Percentiles rank a stretch among this genome's conserved stretches.
phyloP scores from a whole-genome alignment of 1,140 invertebrate species.

The Aphelenchoides besseyi region DNA sequence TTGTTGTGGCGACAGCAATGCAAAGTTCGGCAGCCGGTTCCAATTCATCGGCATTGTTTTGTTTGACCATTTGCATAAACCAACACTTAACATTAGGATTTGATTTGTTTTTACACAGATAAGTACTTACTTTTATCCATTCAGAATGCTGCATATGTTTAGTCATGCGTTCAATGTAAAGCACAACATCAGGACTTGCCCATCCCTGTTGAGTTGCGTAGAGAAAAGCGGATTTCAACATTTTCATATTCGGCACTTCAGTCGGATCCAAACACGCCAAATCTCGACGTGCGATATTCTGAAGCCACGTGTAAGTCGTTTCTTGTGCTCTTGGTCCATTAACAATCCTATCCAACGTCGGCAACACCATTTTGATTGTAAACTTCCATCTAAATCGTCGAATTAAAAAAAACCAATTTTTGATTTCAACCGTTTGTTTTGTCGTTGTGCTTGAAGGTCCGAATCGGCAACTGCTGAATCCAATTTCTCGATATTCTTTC shows the following conservation, averaged over 20 bases:
- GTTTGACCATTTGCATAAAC: slow-evolving; percentile 41
- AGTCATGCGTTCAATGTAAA: slow-evolving; percentile 44
- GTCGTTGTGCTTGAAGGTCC: not conserved
- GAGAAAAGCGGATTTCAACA: slow-evolving; percentile 41
- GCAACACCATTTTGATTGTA: slow-evolving; percentile 28
- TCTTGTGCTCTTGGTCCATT: slow-evolving; percentile 32
- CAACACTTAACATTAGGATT: slow-evolving; percentile 32
- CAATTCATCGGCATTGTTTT: slow-evolving; percentile 29
- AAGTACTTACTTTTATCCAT: slow-evolving; percentile 26
- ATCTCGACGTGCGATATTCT: slow-evolving; percentile 42
- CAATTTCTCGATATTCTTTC: slow-evolving; percentile 24
- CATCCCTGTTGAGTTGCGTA: slow-evolving; percentile 46
- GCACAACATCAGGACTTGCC: slow-evolving; percentile 48
- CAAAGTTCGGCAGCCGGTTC: slow-evolving; percentile 41
- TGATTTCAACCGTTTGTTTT: not conserved
- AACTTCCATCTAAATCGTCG: slow-evolving; percentile 32
- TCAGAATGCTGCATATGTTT: slow-evolving; percentile 23
- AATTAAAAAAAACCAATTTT: not conserved
- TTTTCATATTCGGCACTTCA: slow-evolving; percentile 24
- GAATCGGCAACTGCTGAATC: not conserved
- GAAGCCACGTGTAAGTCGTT: slow-evolving; percentile 43
- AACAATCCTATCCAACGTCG: slow-evolving; percentile 21
- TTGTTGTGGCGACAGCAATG: slow-evolving; percentile 39
- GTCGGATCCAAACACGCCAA: slow-evolving; percentile 34
- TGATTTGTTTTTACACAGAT: slow-evolving; percentile 18